Conservation (phyloP, 2,113 vertebrate species). For the Coryphaenoides rupestris region DNA sequence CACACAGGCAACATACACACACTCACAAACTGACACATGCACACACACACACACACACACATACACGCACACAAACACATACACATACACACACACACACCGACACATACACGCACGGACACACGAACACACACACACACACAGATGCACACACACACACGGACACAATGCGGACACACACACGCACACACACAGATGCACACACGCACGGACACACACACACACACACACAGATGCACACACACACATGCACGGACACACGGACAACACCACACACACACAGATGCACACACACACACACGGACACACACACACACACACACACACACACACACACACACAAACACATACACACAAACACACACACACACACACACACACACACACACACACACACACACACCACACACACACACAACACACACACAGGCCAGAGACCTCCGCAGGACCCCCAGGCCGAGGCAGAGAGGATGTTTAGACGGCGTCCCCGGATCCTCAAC, state of each 20-base stretch:
- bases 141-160: neutral
- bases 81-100: too few species aligned
- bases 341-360: slow-evolving; percentile 9
- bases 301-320: slow-evolving; percentile 16
- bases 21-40: too few species aligned
- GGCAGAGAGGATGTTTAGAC: slow-evolving; percentile 60
- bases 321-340: slow-evolving; percentile 1
- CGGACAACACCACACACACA: neutral
- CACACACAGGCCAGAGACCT: neutral
- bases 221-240: too few species aligned
- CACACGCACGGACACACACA: too few species aligned
- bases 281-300: slow-evolving; percentile 18
- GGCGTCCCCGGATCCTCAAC: slow-evolving; percentile 38
- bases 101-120: too few species aligned
- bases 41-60: neutral
- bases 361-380: neutral
- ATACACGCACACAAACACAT: too few species aligned
- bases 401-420: slow-evolving; percentile 13
- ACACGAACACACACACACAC: too few species aligned
- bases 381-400: neutral
- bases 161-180: neutral
- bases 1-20: too few species aligned
- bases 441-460: slow-evolving; percentile 27
- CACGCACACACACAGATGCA: too few species aligned
- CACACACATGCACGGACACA: neutral